Percentiles rank a stretch among this genome's conserved stretches.
Evolutionary conservation across 2,888 invertebrate species (phyloP).

Genomic region (Lamellibrachia satsuma): DNA sequence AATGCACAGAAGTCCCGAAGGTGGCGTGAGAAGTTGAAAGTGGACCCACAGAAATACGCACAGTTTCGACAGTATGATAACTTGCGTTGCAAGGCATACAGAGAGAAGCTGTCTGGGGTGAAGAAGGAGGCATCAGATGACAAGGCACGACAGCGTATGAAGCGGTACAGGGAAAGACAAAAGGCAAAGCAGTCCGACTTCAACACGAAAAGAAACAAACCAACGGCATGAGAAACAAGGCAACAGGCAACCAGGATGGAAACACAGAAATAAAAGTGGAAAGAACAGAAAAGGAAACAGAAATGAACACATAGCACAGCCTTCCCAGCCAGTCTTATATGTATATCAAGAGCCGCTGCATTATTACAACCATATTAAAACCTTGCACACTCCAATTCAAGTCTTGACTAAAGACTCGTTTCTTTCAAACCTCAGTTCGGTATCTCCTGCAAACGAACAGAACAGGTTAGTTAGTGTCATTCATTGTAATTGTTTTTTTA

Average conservation of each 20-base stretch:
- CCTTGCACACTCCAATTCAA: no score
- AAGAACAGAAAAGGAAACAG: not conserved
- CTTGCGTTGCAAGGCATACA: not conserved
- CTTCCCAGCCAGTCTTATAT: no score
- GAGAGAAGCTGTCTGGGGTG: not conserved
- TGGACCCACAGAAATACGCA: not conserved
- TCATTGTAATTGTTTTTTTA: no score
- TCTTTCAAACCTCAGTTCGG: no score
- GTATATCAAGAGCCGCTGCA: no score
- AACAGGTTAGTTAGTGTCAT: no score
- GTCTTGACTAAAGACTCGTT: no score
- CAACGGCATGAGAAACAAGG: not conserved
- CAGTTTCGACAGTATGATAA: not conserved
- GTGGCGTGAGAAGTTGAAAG: not conserved
- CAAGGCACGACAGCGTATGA: not conserved
- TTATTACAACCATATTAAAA: no score
- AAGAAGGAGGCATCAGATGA: not conserved
- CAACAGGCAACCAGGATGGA: not conserved
- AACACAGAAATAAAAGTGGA: not conserved
- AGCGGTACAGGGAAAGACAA: not conserved
- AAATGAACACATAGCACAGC: not conserved
- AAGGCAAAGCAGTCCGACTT: not conserved
- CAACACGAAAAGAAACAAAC: not conserved
- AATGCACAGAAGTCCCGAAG: not conserved
- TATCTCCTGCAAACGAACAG: no score